Conservation (phyloP, 2,888 invertebrate species). For the Papilio demoleus region DNA sequence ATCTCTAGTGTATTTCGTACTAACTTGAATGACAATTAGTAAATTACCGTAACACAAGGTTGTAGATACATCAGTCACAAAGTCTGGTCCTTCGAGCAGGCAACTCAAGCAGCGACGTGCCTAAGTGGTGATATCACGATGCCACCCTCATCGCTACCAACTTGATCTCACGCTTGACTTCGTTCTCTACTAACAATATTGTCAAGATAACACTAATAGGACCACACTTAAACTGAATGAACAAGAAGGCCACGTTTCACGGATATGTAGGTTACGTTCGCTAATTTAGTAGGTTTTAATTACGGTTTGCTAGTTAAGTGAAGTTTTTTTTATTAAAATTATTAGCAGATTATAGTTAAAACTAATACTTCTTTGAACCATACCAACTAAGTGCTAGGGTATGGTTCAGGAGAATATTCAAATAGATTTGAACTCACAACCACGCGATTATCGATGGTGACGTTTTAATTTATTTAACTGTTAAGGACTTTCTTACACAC, state of each 20-base stretch:
- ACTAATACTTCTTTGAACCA: too few species aligned
- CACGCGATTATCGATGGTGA: too few species aligned
- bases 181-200: constrained; percentile 36
- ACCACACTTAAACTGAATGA: constrained; percentile 13
- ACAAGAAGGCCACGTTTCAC: background rate
- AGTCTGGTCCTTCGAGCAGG: constrained; percentile 19
- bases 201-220: constrained; percentile 11
- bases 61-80: constrained; percentile 6
- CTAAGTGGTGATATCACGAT: constrained; percentile 41
- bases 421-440: too few species aligned
- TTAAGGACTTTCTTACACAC: too few species aligned
- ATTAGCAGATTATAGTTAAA: too few species aligned
- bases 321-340: too few species aligned
- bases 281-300: background rate
- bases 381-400: too few species aligned
- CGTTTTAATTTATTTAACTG: too few species aligned
- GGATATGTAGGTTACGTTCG: background rate
- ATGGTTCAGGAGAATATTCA: too few species aligned
- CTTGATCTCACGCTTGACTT: constrained; percentile 42
- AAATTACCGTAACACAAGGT: background rate
- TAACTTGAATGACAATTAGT: too few species aligned
- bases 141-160: constrained; percentile 26
- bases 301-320: background rate
- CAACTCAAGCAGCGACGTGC: constrained; percentile 40
- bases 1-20: too few species aligned